Percentiles rank a stretch among this genome's conserved stretches.
Evolutionary conservation across 2,797 vertebrate genomes (phyloP).

Genomic region (Aythya fuligula): DNA sequence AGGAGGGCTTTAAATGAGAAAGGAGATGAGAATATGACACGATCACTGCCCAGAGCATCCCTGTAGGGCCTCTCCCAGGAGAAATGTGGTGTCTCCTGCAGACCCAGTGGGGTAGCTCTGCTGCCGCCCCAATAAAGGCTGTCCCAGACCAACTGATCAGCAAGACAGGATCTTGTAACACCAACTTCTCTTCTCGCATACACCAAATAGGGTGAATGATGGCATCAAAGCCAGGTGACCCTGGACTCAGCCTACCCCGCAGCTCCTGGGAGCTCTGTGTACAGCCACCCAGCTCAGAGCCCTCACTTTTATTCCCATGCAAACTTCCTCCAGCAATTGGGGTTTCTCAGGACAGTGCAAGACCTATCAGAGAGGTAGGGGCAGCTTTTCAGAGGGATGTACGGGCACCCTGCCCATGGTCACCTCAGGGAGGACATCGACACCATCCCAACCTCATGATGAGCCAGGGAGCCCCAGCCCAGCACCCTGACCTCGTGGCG

Average conservation of each 20-base stretch:
- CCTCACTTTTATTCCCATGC: too few species aligned
- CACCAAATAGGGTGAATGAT: too few species aligned
- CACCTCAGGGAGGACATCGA: neutral
- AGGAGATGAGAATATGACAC: neutral
- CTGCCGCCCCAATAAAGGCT: neutral
- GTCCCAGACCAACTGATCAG: too few species aligned
- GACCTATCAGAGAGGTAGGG: too few species aligned
- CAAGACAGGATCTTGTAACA: too few species aligned
- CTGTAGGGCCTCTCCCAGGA: neutral
- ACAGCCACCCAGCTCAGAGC: too few species aligned
- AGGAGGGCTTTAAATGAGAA: neutral
- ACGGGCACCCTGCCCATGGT: fast-evolving
- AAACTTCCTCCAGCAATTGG: too few species aligned
- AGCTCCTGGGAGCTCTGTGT: too few species aligned
- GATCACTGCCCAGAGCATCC: neutral
- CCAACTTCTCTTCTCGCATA: neutral
- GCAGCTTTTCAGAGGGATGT: neutral
- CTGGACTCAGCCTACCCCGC: too few species aligned
- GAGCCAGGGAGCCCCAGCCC: fast-evolving
- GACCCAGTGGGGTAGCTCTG: neutral
- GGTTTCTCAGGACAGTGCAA: too few species aligned
- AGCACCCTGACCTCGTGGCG: neutral
- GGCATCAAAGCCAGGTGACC: too few species aligned
- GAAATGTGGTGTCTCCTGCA: neutral
- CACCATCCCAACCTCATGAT: fast-evolving